These are phyloP conservation scores for Ictalurus furcatus DNA, from an alignment of 2,113 vertebrate genomes.

Conservation along the genomic window DNA sequence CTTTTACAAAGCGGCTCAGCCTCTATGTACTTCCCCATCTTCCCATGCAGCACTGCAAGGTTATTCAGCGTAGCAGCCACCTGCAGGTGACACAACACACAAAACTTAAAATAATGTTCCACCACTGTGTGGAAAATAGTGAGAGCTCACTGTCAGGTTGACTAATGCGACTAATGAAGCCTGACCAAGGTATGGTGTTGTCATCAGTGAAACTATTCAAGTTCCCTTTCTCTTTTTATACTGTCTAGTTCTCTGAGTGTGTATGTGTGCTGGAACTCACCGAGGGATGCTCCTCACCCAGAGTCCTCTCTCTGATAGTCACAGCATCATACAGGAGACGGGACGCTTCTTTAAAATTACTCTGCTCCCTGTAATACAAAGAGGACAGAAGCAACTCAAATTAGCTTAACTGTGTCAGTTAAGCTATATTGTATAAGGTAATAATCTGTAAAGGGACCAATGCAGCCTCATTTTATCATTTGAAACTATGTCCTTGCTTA, in stretches of 20 bases:
- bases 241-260: neutral
- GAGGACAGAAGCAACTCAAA: neutral
- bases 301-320: constrained; percentile 84
- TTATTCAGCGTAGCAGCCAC: constrained; percentile 88
- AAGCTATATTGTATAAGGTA: neutral
- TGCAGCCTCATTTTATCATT: neutral
- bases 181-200: neutral
- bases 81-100: constrained; percentile 59
- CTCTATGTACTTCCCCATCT: constrained; percentile 85
- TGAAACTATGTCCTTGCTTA: neutral
- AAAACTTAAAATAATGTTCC: constrained; percentile 1
- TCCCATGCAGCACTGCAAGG: constrained; percentile 84
- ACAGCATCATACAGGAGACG: constrained; percentile 85
- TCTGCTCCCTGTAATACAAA: constrained; percentile 78
- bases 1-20: constrained; percentile 85
- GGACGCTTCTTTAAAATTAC: constrained; percentile 88
- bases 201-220: neutral
- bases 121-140: neutral
- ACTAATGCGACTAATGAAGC: neutral
- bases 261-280: constrained; percentile 67
- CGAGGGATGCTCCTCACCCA: constrained; percentile 85
- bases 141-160: neutral
- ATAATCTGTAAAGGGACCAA: neutral
- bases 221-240: neutral
- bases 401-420: neutral